Percentiles rank a stretch among this genome's conserved stretches.
These are phyloP conservation scores for Clarias platycephalus DNA, from an alignment of 2,797 vertebrate genomes.

Conservation along the genomic window DNA sequence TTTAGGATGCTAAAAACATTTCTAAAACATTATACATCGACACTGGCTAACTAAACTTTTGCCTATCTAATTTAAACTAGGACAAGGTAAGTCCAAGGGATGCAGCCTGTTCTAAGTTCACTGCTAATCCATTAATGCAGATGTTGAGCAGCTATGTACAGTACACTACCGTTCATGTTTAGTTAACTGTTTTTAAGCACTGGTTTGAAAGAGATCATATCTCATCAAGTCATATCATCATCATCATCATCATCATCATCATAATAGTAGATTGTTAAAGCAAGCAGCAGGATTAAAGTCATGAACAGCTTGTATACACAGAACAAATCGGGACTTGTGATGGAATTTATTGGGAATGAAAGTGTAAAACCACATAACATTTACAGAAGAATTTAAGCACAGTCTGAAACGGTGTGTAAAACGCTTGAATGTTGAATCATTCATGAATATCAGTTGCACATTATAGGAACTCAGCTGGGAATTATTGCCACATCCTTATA, in stretches of 20 bases:
- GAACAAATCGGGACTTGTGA: too few species aligned
- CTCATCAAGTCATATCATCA: neutral
- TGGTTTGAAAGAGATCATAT: conserved; percentile 39
- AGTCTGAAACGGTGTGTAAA: too few species aligned
- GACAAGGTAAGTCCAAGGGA: neutral
- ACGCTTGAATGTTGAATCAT: too few species aligned
- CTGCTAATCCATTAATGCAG: neutral
- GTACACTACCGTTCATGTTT: neutral
- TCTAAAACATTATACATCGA: neutral
- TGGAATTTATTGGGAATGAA: too few species aligned
- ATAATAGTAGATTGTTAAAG: neutral
- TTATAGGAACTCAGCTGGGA: too few species aligned
- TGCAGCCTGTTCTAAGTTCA: neutral
- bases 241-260: neutral
- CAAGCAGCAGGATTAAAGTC: neutral
- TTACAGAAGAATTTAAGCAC: too few species aligned
- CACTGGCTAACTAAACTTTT: neutral
- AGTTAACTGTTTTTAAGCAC: conserved; percentile 35
- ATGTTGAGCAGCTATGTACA: neutral
- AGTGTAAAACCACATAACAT: too few species aligned
- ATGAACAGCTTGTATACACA: neutral
- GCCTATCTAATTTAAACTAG: neutral
- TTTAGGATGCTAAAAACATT: neutral
- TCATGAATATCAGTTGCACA: too few species aligned
- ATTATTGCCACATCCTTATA: too few species aligned